Base-by-base conservation (phyloP, 1,140 invertebrate genomes). In the Leptopilina clavipes region DNA sequence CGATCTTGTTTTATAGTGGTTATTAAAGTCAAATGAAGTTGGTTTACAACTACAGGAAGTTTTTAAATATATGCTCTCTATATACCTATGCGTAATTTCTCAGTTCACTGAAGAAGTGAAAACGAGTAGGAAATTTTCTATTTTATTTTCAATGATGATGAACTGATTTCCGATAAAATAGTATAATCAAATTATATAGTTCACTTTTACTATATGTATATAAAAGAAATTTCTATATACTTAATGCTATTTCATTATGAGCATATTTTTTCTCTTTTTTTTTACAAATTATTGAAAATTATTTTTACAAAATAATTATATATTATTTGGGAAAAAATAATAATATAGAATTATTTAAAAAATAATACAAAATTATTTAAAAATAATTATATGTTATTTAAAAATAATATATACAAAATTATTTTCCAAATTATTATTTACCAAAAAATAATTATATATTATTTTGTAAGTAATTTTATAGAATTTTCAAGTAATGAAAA, bases 21-120 rank as follows among this genome's bases (percentile, higher is more conserved):
- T 45, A 45, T 45, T 45, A 45, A 45, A 45, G 44, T 45, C 44
- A 45, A n/a, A 45, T 45, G 14, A 45, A 45, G 48, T 52, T 52
- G 48, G 48, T 17, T 52, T 17, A n/a, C 17, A 52, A 17, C 1
- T 45, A n/a, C 48, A 52, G 48, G 48, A 52, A 52, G 48, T 52
- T 52, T 52, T 52, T 52, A 52, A 52, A 12, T n/a, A n/a, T 45
- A 45, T 45, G 48, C 48, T 17, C 48, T 52, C 14, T 52, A 1
- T 31, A 31, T 31, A 31, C n/a, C n/a, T n/a, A 52, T 52, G 48
- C 48, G 48, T 52, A 52, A 52, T 52, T 52, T 52, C 48, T 52
- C 48, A 52, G 48, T 52, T 52, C 14, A 52, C 48, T 52, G 48
- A 52, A n/a, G 48, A 52, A 52, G 48, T 52, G 48, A 52, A 52